Percentiles rank a stretch among this genome's conserved stretches.
phyloP scores from a whole-genome alignment of 2,888 invertebrate genomes.

The Fragum whitleyi region DNA sequence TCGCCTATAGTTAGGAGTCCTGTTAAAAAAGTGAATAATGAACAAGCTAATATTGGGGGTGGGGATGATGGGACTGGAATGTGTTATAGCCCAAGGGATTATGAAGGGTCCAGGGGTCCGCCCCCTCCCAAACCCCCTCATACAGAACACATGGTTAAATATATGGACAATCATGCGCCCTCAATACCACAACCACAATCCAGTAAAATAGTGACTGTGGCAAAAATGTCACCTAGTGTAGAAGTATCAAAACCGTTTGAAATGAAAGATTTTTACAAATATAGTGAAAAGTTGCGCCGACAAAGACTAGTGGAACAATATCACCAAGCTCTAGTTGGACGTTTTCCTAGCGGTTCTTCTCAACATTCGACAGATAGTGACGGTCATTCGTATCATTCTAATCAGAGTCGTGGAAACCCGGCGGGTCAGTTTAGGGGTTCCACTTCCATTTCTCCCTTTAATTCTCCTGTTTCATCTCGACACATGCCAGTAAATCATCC shows the following conservation, averaged over 20 bases:
- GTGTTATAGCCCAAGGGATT: slow-evolving; percentile 78
- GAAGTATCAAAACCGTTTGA: slow-evolving; percentile 98
- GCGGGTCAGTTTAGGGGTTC: slow-evolving; percentile 37
- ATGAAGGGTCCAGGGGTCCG: slow-evolving; percentile 65
- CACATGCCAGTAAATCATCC: slow-evolving; percentile 60
- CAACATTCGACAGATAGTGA: slow-evolving; percentile 78
- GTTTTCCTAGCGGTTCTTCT: slow-evolving; percentile 73
- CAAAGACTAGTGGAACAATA: slow-evolving; percentile 84
- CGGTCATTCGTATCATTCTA: slow-evolving; percentile 66
- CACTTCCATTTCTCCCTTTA: slow-evolving; percentile 51
- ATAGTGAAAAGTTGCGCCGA: slow-evolving; percentile 96
- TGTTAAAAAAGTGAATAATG: slow-evolving; percentile 49
- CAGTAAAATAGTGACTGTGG: slow-evolving; percentile 79
- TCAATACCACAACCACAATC: slow-evolving; percentile 56
- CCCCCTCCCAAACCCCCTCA: slow-evolving; percentile 40
- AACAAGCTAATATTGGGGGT: slow-evolving; percentile 34
- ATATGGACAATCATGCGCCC: slow-evolving; percentile 63
- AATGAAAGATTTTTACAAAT: slow-evolving; percentile 99
- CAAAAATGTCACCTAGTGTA: slow-evolving; percentile 78
- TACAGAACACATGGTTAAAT: slow-evolving; percentile 60
- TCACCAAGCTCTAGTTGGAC: slow-evolving; percentile 77
- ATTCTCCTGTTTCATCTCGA: slow-evolving; percentile 60
- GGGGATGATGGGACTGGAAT: slow-evolving; percentile 62
- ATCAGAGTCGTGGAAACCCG: slow-evolving; percentile 27
- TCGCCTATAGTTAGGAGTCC: slow-evolving; percentile 72